phyloP scores from a whole-genome alignment of 2,888 invertebrate genomes.

The Heliothis peltigera region DNA sequence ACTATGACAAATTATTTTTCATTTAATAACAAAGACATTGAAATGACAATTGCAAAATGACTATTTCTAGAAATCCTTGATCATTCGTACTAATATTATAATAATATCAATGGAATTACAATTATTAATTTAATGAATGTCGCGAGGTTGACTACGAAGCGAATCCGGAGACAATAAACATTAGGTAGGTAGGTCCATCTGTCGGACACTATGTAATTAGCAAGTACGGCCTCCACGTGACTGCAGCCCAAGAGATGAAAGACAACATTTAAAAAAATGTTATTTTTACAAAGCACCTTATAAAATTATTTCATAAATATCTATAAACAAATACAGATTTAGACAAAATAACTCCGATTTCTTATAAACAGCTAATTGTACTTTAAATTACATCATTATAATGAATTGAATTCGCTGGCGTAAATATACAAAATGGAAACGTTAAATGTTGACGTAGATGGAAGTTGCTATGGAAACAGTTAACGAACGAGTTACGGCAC shows the following conservation, averaged over 20 bases:
- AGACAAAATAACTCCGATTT: slow-evolving; percentile 71
- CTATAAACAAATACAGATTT: slow-evolving; percentile 62
- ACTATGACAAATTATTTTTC: slow-evolving; percentile 21
- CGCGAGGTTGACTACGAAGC: slow-evolving; percentile 7
- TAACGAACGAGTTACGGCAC: not conserved
- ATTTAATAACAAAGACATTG: too few species aligned
- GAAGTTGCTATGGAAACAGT: not conserved
- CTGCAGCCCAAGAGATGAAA: slow-evolving; percentile 6
- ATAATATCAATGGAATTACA: slow-evolving; percentile 36
- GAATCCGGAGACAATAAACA: not conserved
- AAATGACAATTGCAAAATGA: slow-evolving; percentile 37
- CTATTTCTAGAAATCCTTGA: slow-evolving; percentile 26
- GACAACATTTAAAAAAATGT: not conserved
- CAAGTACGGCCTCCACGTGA: not conserved
- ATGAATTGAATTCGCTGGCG: slow-evolving; percentile 37
- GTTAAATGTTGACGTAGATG: too few species aligned
- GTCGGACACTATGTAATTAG: not conserved
- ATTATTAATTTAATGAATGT: slow-evolving; percentile 25
- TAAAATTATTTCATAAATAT: slow-evolving; percentile 57
- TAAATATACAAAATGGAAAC: slow-evolving; percentile 42
- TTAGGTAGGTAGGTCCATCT: not conserved
- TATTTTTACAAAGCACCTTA: slow-evolving; percentile 66
- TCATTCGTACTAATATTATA: slow-evolving; percentile 8
- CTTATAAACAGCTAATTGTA: slow-evolving; percentile 79
- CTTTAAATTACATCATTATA: slow-evolving; percentile 73